These are phyloP conservation scores for Mamestra brassicae DNA, from an alignment of 2,888 invertebrate genomes.

Conservation along the genomic window DNA sequence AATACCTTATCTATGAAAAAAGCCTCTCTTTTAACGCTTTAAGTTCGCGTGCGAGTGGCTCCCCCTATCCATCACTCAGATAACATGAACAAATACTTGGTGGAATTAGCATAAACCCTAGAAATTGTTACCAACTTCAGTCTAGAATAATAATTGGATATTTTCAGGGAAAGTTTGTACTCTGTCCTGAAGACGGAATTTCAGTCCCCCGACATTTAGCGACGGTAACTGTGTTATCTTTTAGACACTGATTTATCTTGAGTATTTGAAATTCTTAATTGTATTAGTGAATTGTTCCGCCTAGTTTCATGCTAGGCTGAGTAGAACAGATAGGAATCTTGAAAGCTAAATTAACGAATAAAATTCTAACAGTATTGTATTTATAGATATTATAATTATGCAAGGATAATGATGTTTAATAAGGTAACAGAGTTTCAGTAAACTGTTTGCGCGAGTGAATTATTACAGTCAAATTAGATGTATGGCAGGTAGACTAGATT, in stretches of 20 bases:
- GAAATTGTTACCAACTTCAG: constrained; percentile 75
- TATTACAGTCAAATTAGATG: background rate
- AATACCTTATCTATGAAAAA: constrained; percentile 64
- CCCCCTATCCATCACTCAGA: constrained; percentile 85
- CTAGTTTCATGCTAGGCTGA: constrained; percentile 13
- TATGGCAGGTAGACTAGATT: background rate
- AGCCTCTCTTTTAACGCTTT: constrained; percentile 58
- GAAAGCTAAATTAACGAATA: constrained; percentile 12
- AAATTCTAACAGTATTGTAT: background rate
- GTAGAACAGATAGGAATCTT: background rate
- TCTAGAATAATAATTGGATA: constrained; percentile 75
- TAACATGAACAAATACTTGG: constrained; percentile 81
- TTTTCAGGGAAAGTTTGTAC: constrained; percentile 51
- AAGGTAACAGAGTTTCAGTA: constrained; percentile 1
- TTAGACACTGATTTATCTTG: constrained; percentile 46
- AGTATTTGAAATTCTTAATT: constrained; percentile 51
- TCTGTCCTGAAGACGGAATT: constrained; percentile 38
- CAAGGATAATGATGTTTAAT: background rate
- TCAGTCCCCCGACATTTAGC: constrained; percentile 60
- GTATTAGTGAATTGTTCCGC: constrained; percentile 24
- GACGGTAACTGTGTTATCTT: constrained; percentile 47
- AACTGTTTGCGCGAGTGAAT: background rate
- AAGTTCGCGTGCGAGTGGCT: constrained; percentile 76
- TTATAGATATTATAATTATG: background rate
- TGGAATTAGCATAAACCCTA: constrained; percentile 81